Percentiles rank a stretch among this genome's conserved stretches.
These are phyloP conservation scores for Zelleria hepariella DNA, from an alignment of 2,888 invertebrate species.

Conservation along the genomic window DNA sequence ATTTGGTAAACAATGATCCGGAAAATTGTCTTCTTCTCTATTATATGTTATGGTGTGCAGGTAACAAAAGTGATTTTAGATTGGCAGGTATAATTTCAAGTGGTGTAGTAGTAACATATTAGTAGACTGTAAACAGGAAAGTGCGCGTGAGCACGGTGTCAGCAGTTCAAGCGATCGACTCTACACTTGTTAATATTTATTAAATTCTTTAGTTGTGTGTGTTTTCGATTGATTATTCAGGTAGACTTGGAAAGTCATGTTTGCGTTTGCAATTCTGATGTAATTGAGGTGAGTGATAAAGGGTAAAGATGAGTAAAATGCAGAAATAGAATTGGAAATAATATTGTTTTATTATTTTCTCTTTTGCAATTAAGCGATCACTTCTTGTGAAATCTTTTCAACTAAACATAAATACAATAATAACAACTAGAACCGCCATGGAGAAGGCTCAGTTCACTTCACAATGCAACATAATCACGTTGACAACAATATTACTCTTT, in stretches of 20 bases:
- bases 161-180: slow-evolving; percentile 1
- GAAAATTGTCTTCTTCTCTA: no score
- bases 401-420: slow-evolving; percentile 48
- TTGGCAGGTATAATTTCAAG: no score
- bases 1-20: no score
- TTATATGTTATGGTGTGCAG: no score
- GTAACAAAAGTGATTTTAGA: no score
- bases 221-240: not conserved
- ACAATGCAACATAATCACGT: slow-evolving; percentile 56
- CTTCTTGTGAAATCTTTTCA: slow-evolving; percentile 60
- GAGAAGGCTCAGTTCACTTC: not conserved
- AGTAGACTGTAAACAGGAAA: slow-evolving; percentile 2
- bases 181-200: slow-evolving; percentile 2
- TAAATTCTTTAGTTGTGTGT: not conserved
- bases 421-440: slow-evolving; percentile 52
- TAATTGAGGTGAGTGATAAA: not conserved
- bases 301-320: slow-evolving; percentile 40
- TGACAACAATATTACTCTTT: slow-evolving; percentile 66
- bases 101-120: no score
- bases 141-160: not conserved
- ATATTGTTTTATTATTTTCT: slow-evolving; percentile 62
- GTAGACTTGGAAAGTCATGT: no score
- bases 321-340: slow-evolving; percentile 52
- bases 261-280: not conserved
- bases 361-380: slow-evolving; percentile 54